These are phyloP conservation scores for Myotis davidii DNA, from an alignment of 2,113 vertebrate species.

Conservation along the genomic window DNA sequence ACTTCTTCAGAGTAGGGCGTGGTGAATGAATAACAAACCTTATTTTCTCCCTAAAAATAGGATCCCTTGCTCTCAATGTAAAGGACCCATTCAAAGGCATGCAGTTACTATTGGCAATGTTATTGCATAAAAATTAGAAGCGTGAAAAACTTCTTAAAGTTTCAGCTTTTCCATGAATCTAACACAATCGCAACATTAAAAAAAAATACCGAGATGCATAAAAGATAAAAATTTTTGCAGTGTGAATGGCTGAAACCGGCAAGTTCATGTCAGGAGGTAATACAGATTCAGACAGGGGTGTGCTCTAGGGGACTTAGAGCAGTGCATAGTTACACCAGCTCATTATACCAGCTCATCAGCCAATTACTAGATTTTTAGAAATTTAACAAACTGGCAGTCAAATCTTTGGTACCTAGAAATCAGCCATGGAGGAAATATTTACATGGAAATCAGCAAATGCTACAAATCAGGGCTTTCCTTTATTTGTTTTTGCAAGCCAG, in stretches of 20 bases:
- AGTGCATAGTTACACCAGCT: background rate
- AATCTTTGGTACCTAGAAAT: background rate
- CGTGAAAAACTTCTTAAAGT: background rate
- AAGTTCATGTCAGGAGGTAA: background rate
- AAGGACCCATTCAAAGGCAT: background rate
- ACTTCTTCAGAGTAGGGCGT: background rate
- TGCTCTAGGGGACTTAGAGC: background rate
- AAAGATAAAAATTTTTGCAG: background rate
- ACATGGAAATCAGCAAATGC: conserved; percentile 3
- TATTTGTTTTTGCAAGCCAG: background rate
- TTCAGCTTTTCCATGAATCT: background rate
- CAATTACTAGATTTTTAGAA: conserved; percentile 20
- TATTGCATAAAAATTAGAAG: background rate
- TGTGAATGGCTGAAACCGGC: background rate
- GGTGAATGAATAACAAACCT: background rate
- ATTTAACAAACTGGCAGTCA: background rate
- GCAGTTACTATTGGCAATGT: background rate
- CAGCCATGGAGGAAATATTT: background rate
- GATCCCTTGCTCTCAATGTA: background rate
- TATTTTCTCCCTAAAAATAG: background rate
- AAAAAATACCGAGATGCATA: background rate
- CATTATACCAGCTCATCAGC: background rate
- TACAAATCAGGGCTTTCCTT: background rate
- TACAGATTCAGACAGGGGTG: background rate
- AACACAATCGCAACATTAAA: background rate